Percentiles rank a stretch among this genome's conserved stretches.
These are phyloP conservation scores for Bos taurus DNA, from an alignment of 2,113 vertebrate species.

Conservation along the genomic window ARS-UCD2.0 NC_037340.1:38632501-38633000, in stretches of 20 bases:
- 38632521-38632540: neutral
- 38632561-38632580: constrained; percentile 8
- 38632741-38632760: constrained; percentile 41
- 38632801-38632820: neutral
- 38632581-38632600: neutral
- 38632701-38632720: constrained; percentile 11
- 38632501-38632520: neutral
- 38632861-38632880: neutral
- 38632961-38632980: neutral
- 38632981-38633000: neutral
- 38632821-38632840: neutral
- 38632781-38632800: neutral
- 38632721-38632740: constrained; percentile 41
- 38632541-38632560: neutral
- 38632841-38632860: constrained; percentile 42
- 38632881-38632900: neutral
- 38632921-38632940: neutral
- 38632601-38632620: constrained; percentile 24
- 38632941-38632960: neutral
- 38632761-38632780: neutral
- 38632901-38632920: neutral
- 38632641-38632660: constrained; percentile 33
- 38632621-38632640: constrained; percentile 37
- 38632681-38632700: constrained; percentile 19
- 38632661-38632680: constrained; percentile 49